phyloP scores from a whole-genome alignment of 2,113 vertebrate genomes.

The Eidolon helvum region DNA sequence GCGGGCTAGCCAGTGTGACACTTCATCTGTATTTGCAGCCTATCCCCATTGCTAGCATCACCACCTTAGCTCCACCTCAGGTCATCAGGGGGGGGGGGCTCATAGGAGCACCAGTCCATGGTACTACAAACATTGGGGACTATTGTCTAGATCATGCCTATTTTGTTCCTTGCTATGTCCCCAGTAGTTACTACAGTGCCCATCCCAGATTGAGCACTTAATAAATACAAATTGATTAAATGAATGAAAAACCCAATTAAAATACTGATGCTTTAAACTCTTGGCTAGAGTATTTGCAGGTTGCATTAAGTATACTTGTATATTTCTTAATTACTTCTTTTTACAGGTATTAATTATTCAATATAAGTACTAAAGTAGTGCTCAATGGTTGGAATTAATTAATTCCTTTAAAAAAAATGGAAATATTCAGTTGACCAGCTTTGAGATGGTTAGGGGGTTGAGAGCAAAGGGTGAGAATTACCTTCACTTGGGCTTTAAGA shows the following conservation, averaged over 20 bases:
- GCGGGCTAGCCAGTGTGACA: too few relatives aligned
- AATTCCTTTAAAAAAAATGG: not conserved
- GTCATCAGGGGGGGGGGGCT: too few relatives aligned
- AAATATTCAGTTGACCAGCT: conserved; percentile 10
- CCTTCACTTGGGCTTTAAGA: not conserved
- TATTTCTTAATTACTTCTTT: conserved; percentile 16
- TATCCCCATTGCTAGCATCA: too few relatives aligned
- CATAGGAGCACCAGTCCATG: too few relatives aligned
- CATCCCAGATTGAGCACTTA: not conserved
- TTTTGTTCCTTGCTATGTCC: not conserved
- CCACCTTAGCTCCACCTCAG: too few relatives aligned
- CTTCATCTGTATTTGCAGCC: too few relatives aligned
- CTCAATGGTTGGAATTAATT: not conserved
- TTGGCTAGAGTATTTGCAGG: conserved; percentile 25
- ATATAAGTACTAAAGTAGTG: not conserved
- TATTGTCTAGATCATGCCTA: not conserved
- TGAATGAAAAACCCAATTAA: conserved; percentile 3
- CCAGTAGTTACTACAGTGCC: not conserved
- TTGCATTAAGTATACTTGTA: not conserved
- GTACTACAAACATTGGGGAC: too few relatives aligned
- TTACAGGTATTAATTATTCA: conserved; percentile 10
- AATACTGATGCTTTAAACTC: conserved; percentile 28
- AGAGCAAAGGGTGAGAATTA: not conserved
- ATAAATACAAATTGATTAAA: conserved; percentile 27
- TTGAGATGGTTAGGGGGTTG: not conserved